Base-by-base conservation (phyloP, 2,888 invertebrate genomes). In the Nemotelus nigrinus region DNA sequence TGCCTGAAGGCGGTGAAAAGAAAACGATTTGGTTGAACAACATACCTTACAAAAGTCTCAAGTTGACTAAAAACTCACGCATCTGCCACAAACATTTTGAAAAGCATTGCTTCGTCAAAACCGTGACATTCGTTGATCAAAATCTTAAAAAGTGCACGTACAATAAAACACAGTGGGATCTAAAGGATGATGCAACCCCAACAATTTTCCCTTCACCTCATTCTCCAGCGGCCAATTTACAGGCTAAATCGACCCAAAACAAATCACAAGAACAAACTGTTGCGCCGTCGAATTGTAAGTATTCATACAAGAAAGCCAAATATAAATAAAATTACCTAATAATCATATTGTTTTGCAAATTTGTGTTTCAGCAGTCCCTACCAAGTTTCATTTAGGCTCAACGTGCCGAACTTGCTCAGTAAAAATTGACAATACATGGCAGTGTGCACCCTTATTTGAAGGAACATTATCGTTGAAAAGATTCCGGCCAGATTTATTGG, bases 51-150 rank as follows among this genome's bases (percentile, higher is more conserved):
- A 41, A 65, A 5, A 44, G 47, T n/a, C 3, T 47, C 4, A 65
- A 45, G n/a, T n/a, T 65, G 44, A 4, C 25, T 8, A 65, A 47
- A 47, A 47, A 47, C 7, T 65, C 65, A 3, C 65, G 47, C 7
- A 65, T 65, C n/a, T 65, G 65, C n/a, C 47, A 65, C 47, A 44
- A n/a, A 47, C 65, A 65, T 10, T 65, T 65, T 25, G 65, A 65
- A 45, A 25, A 47, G 3, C 8, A 10, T 8, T 65, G n/a, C n/a
- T 10, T 65, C 3, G 47, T 65, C 3, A 65, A 65, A 41, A 41
- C n/a, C 10, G 47, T n/a, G 3, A 45, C 45, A 3, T 65, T 10
- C 47, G 41, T 65, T 3, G 47, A 41, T 3, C 65, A 65, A 47
- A 47, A 65, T 45, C 2, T 44, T n/a, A 25, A 25, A 25, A 25